Base-by-base conservation (phyloP, 2,113 vertebrate species). In the Cololabis saira region DNA sequence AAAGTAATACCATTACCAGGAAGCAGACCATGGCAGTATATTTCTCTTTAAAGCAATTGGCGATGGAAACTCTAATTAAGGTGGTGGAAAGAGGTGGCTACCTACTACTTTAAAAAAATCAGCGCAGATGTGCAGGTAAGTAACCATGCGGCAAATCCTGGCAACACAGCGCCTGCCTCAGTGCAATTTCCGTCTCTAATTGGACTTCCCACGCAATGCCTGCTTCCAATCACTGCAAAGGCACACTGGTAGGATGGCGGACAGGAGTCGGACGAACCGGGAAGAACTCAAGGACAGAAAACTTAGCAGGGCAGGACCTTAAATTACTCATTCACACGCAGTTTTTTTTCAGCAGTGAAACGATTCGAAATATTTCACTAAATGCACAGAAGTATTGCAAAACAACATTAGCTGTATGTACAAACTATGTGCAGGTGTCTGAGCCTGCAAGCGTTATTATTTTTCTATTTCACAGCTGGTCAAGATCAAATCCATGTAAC, bases 191-290 rank as follows among this genome's bases (percentile, higher is more conserved):
- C 93, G 62, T 80, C 89, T 88, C 18, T 96, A 96, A 96, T 96
- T 97, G 93, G 94, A 94, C 95, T 96, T 97, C 96, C 95, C 94
- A 92, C 81, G 90, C 90, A 78, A 94, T 93, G 92, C 95, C 96
- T 98, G 96, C 54, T 92, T 95, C 95, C 91, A 94, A 96, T 97
- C 95, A 97, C 81, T 33, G 61, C 33, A 53, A 41, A 68, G 51
- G 22, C 80, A 54, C 19, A 19, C 44, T 61, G 64, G 65, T 30
- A 67, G 33, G 47, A 74, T 42, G 64, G 61, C 21, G 53, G 57
- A 72, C 52, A 47, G 48, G 49, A 74, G 59, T 17, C 40, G 47
- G 50, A 55, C 57, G 54, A 55, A 60, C 51, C 54, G n/a, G 59
- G 66, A 55, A 16, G 44, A 80, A 74, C 49, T 58, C 61, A 16